Evolutionary conservation across 2,797 vertebrate species (phyloP).

Genomic region (Pteronotus mesoamericanus): DNA sequence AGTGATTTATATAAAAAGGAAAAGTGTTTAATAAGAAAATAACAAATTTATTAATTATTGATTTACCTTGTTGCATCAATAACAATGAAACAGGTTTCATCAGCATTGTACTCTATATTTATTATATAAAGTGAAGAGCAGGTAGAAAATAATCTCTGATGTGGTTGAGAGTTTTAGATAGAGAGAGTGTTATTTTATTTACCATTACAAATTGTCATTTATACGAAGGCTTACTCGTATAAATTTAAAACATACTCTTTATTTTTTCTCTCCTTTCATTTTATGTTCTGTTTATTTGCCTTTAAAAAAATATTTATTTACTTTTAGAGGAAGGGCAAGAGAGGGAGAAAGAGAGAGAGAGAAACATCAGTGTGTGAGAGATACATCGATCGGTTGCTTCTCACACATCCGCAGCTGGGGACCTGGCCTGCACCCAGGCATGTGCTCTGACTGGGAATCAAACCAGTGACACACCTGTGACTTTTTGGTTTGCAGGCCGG

Average conservation of each 20-base stretch:
- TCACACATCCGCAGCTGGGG: no score
- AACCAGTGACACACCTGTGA: no score
- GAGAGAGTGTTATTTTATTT: neutral
- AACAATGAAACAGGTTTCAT: neutral
- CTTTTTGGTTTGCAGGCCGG: no score
- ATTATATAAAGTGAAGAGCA: neutral
- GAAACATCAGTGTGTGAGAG: no score
- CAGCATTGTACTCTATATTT: neutral
- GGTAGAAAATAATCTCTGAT: neutral
- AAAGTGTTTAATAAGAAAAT: neutral
- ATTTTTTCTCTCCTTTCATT: neutral
- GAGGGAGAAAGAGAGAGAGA: no score
- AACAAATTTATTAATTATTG: neutral
- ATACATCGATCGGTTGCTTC: no score
- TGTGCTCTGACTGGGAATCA: no score
- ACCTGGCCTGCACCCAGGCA: no score
- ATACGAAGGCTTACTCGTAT: neutral
- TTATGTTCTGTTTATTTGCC: conserved; percentile 8
- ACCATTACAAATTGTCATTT: neutral
- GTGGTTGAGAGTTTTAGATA: neutral
- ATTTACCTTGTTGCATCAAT: neutral
- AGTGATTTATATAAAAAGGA: neutral
- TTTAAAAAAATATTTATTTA: no score
- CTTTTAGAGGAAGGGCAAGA: no score
- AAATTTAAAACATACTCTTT: neutral